These are phyloP conservation scores for Zalophus californianus DNA, from an alignment of 2,797 vertebrate species.

Conservation along the genomic window DNA sequence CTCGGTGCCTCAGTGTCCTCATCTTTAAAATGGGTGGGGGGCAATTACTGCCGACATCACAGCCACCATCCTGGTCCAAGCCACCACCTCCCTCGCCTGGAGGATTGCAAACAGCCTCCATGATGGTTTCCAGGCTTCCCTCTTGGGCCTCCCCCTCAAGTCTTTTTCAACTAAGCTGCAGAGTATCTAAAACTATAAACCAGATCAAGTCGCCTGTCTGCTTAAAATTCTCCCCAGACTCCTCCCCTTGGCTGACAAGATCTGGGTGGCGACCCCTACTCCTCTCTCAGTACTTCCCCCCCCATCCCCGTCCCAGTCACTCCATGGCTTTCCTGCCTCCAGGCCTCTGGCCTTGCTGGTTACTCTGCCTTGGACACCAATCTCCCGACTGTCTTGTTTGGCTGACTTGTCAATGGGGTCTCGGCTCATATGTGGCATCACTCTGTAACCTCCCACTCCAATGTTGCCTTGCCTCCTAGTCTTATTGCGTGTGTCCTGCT, in stretches of 20 bases:
- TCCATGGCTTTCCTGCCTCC: background rate
- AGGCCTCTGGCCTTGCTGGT: background rate
- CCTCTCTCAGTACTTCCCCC: background rate
- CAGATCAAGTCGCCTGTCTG: background rate
- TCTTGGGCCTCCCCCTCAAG: background rate
- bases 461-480: background rate
- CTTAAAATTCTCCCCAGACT: background rate
- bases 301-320: background rate
- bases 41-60: background rate
- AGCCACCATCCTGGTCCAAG: background rate
- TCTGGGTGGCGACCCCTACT: rapidly evolving
- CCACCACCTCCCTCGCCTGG: background rate
- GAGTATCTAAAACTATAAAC: background rate
- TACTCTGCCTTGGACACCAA: background rate
- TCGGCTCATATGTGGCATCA: background rate
- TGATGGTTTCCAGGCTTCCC: background rate
- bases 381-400: background rate
- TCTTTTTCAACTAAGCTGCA: background rate
- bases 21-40: background rate
- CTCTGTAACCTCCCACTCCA: background rate
- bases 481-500: background rate
- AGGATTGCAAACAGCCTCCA: background rate
- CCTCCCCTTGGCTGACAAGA: background rate
- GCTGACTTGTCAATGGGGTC: background rate
- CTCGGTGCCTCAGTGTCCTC: background rate